Evolutionary conservation across 2,888 invertebrate genomes (phyloP), one percentile per base, ranked within the genome.

Genomic region (Hesperia comma): DNA sequence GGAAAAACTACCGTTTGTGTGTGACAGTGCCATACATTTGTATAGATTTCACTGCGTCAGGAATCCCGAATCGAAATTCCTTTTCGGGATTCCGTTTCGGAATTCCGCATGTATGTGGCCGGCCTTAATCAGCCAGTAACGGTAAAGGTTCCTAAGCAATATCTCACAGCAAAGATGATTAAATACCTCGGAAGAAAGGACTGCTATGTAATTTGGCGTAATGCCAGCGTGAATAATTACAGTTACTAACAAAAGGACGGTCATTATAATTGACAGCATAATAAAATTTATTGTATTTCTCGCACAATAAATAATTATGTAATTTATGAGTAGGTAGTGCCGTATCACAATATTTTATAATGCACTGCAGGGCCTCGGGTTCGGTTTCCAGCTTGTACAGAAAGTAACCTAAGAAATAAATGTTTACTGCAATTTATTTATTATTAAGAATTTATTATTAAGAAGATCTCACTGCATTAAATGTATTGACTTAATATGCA

Each of bases 141-240:
- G 14, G 21, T 51, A 21, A 46, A 46, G 17, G 8, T 1, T 19
- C 19, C 51, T 21, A 14, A 14, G 10, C 51, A 21, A 51, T 51
- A 21, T 21, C 12, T 21, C 19, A 46, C 43, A 6, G 43, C 15
- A 46, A 17, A 15, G 51, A 51, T 51, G 21, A 51, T 51, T 32
- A 54, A 54, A 33, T 10, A 54, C 33, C 12, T 32, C 54, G 54
- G 54, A 54, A 54, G 54, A 54, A 54, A 54, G 54, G 15, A 33
- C 10, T 33, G 15, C 32, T 15, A 10, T 33, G 17, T 33, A 54
- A 54, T 54, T 54, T 54, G 54, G 54, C 54, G 12, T 54, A 10
- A 2, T 33, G 54, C 54, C 54, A 54, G 33, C 26, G 54, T 54
- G 54, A 54, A 15, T 54, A 54, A 54, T 33, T 53, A 51, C 19